phyloP scores from a whole-genome alignment of 2,113 vertebrate genomes.

The Terrapene triunguis region DNA sequence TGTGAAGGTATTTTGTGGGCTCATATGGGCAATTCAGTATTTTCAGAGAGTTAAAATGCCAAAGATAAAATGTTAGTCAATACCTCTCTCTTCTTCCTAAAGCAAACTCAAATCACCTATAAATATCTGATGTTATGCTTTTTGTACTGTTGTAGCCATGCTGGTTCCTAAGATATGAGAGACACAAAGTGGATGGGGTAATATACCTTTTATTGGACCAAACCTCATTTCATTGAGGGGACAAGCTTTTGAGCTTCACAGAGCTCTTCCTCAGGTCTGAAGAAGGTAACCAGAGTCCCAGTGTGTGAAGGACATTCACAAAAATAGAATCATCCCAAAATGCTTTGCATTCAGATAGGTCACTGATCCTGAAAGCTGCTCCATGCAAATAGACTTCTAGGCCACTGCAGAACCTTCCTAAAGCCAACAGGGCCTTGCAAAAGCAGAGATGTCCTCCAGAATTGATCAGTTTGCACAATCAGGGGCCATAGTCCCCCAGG shows the following conservation, averaged over 20 bases:
- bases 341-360: neutral
- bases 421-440: neutral
- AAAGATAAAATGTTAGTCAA: neutral
- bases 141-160: neutral
- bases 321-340: neutral
- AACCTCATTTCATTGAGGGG: neutral
- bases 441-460: neutral
- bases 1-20: neutral
- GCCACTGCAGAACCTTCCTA: neutral
- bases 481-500: neutral
- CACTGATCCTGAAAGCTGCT: neutral
- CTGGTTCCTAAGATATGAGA: neutral
- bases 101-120: neutral
- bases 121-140: neutral
- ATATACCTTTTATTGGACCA: neutral
- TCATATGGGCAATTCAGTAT: neutral
- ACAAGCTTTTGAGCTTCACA: neutral
- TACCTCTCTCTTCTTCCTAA: neutral
- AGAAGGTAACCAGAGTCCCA: neutral
- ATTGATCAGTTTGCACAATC: neutral
- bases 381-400: neutral
- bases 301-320: neutral
- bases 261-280: neutral
- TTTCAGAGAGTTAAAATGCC: neutral
- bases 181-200: neutral